Conservation (phyloP, 1,140 invertebrate species). For the Drosophila miranda region DNA sequence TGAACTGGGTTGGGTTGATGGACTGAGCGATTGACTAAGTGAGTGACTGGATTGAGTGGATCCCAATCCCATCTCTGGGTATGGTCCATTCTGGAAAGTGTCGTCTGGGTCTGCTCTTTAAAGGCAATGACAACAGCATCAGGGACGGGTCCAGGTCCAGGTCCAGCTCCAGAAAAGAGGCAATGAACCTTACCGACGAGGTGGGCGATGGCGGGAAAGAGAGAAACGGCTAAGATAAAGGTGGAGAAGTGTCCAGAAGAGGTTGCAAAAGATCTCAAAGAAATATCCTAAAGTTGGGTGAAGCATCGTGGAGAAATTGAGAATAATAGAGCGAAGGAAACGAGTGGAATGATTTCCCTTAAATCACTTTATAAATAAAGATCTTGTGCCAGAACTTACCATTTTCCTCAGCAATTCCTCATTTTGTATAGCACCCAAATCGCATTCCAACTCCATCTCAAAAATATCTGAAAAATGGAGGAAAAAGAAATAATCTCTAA, state of each 20-base stretch:
- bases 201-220: no score
- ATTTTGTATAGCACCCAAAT: slow-evolving; percentile 87
- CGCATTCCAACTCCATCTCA: slow-evolving; percentile 83
- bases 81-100: slow-evolving; percentile 38
- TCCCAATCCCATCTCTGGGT: slow-evolving; percentile 4
- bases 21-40: slow-evolving; percentile 17
- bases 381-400: slow-evolving; percentile 83
- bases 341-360: no score
- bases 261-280: no score
- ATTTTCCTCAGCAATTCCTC: slow-evolving; percentile 88
- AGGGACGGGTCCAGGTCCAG: slow-evolving; percentile 13
- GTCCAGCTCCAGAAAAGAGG: slow-evolving; percentile 16
- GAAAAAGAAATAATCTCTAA: slow-evolving; percentile 6
- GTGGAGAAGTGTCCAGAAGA: no score
- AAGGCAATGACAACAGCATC: slow-evolving; percentile 25
- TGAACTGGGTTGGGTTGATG: slow-evolving; percentile 43
- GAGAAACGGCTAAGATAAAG: no score
- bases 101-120: slow-evolving; percentile 31
- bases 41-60: slow-evolving; percentile 8
- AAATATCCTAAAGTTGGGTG: no score
- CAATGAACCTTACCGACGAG: slow-evolving; percentile 15
- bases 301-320: no score
- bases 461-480: slow-evolving; percentile 26
- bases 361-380: no score
- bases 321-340: no score